A percentile compares a stretch with the other conserved stretches of the same genome.
Conservation (phyloP, 2,888 invertebrate genomes). For the Neuroscelio doddi region DNA sequence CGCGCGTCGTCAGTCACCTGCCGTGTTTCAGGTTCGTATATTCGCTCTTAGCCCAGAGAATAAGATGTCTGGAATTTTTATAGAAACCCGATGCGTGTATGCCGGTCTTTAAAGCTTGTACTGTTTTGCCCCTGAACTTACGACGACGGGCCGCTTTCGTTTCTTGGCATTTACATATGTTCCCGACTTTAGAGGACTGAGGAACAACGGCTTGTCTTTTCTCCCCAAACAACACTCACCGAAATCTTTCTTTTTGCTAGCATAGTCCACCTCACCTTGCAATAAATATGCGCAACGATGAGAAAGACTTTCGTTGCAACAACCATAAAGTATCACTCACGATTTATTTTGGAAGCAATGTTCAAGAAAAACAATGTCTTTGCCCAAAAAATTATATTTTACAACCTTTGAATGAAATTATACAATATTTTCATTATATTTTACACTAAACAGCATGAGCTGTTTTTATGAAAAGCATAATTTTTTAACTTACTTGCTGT, state of each 20-base stretch:
- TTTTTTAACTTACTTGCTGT: too few relatives aligned
- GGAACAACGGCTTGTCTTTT: conserved; percentile 4
- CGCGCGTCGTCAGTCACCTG: conserved; percentile 14
- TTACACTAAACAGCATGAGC: too few relatives aligned
- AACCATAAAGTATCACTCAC: too few relatives aligned
- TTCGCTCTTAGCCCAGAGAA: neutral
- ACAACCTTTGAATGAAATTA: too few relatives aligned
- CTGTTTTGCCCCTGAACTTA: conserved; percentile 19
- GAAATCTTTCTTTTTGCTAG: neutral
- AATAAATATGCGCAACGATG: too few relatives aligned
- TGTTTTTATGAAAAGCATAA: too few relatives aligned
- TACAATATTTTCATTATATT: too few relatives aligned
- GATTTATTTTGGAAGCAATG: too few relatives aligned
- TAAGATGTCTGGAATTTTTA: conserved; percentile 19
- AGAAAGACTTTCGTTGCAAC: too few relatives aligned
- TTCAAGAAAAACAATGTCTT: too few relatives aligned
- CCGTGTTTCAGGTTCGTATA: neutral
- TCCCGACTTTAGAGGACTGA: conserved; percentile 3
- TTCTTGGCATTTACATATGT: conserved; percentile 15
- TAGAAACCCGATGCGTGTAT: conserved; percentile 19
- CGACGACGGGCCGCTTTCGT: conserved; percentile 6
- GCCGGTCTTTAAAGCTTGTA: conserved; percentile 17
- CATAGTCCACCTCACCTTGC: too few relatives aligned
- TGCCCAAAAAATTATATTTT: too few relatives aligned
- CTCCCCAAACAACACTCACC: conserved; percentile 1